These are phyloP conservation scores for Apeira syringaria DNA, from an alignment of 2,888 invertebrate species.

Conservation along the genomic window DNA sequence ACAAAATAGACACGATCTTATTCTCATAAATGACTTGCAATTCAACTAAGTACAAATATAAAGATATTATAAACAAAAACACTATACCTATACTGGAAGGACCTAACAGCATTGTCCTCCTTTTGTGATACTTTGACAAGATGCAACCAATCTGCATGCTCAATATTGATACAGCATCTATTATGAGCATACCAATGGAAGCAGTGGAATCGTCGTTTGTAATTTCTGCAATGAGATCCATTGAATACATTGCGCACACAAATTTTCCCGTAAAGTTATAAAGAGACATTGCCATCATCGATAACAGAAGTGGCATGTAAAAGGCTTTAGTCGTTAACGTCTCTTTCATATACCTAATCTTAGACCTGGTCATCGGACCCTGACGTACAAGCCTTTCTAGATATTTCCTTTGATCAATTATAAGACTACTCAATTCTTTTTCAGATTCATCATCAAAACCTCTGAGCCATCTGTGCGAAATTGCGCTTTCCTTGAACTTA, in stretches of 20 bases:
- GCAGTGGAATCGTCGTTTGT: slow-evolving; percentile 33
- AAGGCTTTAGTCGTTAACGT: slow-evolving; percentile 31
- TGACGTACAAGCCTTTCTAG: slow-evolving; percentile 12
- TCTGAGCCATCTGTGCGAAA: slow-evolving; percentile 38
- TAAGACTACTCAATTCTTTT: slow-evolving; percentile 34
- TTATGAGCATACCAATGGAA: slow-evolving; percentile 44
- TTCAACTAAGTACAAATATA: slow-evolving; percentile 45
- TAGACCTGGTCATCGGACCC: neutral
- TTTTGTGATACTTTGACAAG: slow-evolving; percentile 36
- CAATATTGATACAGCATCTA: slow-evolving; percentile 46
- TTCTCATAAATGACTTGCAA: slow-evolving; percentile 36
- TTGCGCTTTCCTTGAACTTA: slow-evolving; percentile 34
- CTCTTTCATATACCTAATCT: slow-evolving; percentile 1
- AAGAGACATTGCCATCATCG: slow-evolving; percentile 26
- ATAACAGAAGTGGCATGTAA: slow-evolving; percentile 30
- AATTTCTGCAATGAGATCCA: slow-evolving; percentile 33
- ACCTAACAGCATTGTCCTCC: slow-evolving; percentile 37
- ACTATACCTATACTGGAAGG: slow-evolving; percentile 39
- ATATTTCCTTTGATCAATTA: slow-evolving; percentile 34
- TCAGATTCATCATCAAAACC: slow-evolving; percentile 32
- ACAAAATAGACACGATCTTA: slow-evolving; percentile 35
- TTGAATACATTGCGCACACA: slow-evolving; percentile 21
- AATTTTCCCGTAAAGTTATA: slow-evolving; percentile 22
- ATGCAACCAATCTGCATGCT: slow-evolving; percentile 40
- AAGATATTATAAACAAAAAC: slow-evolving; percentile 41